phyloP scores from a whole-genome alignment of 2,113 vertebrate genomes.

The Hemibagrus wyckioides region DNA sequence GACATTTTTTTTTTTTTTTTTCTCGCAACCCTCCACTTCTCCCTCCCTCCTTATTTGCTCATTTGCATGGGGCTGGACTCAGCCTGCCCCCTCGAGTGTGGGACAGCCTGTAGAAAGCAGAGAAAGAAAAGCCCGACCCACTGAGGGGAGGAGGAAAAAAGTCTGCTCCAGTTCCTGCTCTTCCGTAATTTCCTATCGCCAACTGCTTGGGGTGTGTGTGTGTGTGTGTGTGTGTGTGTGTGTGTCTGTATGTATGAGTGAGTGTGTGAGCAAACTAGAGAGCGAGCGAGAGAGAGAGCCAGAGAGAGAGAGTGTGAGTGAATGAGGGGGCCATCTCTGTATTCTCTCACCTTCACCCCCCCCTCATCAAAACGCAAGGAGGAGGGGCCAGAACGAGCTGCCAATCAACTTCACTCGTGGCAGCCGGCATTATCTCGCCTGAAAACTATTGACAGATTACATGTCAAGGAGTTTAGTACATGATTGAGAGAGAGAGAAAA shows the following conservation, averaged over 20 bases:
- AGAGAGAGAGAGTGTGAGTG: conserved; percentile 59
- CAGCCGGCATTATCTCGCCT: conserved; percentile 84
- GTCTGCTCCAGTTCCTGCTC: conserved; percentile 73
- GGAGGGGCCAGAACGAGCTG: conserved; percentile 81
- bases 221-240: conserved; percentile 63
- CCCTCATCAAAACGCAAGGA: conserved; percentile 75
- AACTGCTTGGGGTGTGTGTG: conserved; percentile 71
- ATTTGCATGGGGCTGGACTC: conserved; percentile 73
- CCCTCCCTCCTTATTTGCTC: conserved; percentile 64
- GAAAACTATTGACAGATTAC: conserved; percentile 87
- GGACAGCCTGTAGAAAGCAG: conserved; percentile 75
- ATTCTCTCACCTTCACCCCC: conserved; percentile 79
- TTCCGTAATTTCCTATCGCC: conserved; percentile 82
- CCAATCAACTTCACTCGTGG: conserved; percentile 87
- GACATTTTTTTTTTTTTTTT: conserved; percentile 52
- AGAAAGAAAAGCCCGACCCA: conserved; percentile 77
- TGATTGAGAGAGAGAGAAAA: conserved; percentile 73
- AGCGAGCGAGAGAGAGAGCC: conserved; percentile 58
- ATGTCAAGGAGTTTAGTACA: conserved; percentile 86
- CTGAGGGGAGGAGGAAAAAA: conserved; percentile 75
- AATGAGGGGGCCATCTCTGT: conserved; percentile 73
- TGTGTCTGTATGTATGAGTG: conserved; percentile 59
- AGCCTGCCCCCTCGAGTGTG: conserved; percentile 76
- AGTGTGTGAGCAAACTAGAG: conserved; percentile 52
- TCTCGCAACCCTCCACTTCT: conserved; percentile 66